phyloP scores from a whole-genome alignment of 2,888 invertebrate genomes.

The Lepidochrysops patricia region DNA sequence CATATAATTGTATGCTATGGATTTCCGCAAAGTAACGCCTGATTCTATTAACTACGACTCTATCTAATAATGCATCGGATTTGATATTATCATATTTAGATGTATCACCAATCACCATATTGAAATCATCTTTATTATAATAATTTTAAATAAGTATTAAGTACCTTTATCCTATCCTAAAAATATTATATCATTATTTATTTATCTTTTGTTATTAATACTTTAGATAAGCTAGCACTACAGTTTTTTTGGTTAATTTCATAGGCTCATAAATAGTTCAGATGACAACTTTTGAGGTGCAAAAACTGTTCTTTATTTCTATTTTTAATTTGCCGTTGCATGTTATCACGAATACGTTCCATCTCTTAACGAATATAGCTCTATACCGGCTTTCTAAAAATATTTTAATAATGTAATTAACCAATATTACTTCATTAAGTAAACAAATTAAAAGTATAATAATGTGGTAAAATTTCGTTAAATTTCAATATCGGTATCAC shows the following conservation, averaged over 20 bases:
- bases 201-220: no score
- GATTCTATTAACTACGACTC: no score
- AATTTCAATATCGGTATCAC: no score
- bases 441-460: no score
- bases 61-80: not conserved
- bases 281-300: not conserved
- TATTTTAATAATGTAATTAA: not conserved
- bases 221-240: no score
- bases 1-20: no score
- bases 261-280: not conserved
- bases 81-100: not conserved
- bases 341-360: not conserved
- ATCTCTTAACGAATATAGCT: not conserved
- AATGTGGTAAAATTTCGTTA: no score
- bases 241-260: no score
- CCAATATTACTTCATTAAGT: not conserved
- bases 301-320: not conserved
- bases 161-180: not conserved
- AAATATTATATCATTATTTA: not conserved
- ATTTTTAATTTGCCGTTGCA: not conserved
- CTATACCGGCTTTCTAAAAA: not conserved
- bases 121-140: not conserved
- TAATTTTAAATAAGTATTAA: not conserved
- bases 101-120: not conserved
- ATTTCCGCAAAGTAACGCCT: no score